Conservation (phyloP, 2,797 vertebrate genomes). For the Lagorchestes hirsutus region DNA sequence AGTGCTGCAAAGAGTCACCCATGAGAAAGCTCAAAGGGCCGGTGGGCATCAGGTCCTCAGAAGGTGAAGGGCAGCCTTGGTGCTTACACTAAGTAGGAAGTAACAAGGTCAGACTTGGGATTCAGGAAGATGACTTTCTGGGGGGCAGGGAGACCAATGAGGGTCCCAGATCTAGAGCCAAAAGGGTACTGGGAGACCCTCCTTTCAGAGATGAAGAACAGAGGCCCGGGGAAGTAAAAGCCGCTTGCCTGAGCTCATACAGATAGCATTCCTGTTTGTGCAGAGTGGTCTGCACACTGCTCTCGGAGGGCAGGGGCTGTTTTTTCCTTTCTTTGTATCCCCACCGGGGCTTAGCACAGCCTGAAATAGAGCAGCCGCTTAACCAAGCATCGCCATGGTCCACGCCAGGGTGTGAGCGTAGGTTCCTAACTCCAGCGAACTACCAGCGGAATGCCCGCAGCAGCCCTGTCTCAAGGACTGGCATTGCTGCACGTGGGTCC, state of each 20-base stretch:
- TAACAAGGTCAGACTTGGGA: background rate
- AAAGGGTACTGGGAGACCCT: background rate
- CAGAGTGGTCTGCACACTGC: background rate
- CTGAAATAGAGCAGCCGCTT: background rate
- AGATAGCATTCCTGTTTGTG: background rate
- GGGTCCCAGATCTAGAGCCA: background rate
- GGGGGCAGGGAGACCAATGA: background rate
- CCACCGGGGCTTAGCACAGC: background rate
- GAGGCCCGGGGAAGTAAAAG: background rate
- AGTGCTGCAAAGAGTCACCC: too few relatives aligned
- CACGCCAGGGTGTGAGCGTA: too few relatives aligned
- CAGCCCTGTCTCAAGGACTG: too few relatives aligned
- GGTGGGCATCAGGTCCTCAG: background rate
- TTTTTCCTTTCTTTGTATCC: background rate
- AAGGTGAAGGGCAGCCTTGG: background rate
- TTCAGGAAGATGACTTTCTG: background rate
- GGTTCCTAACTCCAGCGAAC: too few relatives aligned
- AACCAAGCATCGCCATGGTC: background rate
- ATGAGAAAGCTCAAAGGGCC: too few relatives aligned
- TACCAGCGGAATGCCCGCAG: too few relatives aligned
- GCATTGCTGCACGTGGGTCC: too few relatives aligned
- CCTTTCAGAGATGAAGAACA: background rate
- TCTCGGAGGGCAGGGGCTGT: background rate
- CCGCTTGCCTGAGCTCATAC: background rate
- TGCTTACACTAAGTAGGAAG: background rate